Base-by-base conservation (phyloP, 2,888 invertebrate genomes). In the Xanthia icteritia region DNA sequence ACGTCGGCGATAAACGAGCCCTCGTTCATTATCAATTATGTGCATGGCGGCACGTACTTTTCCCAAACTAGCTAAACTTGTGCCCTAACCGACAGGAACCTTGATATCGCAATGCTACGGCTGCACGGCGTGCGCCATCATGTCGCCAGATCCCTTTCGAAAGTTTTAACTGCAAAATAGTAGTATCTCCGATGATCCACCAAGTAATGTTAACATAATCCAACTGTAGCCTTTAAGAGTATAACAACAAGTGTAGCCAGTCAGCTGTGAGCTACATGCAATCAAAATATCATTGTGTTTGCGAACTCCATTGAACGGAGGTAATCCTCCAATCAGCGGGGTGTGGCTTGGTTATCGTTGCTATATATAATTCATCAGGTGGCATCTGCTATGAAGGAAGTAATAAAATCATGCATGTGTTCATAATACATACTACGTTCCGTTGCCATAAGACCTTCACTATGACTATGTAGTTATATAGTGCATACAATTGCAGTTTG, bases 1-100 rank as follows among this genome's bases (percentile, higher is more conserved):
- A 96, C 96, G 96, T 92, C 92, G 93, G 92, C 95, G 96, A 96
- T 95, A 95, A 95, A 94, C 92, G 93, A 92, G 93, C 94, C 94
- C 94, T 94, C 92, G 93, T 94, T 93, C 93, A 95, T 94, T 95
- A 95, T 96, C 95, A 96, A 93, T 94, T 93, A 93, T 92, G 92
- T 93, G 90, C 80, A 87, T 81, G 68, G 71, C 73, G 69, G 66
- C 82, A 81, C 77, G 83, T 85, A 76, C 56, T 75, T 79, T 87
- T 76, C 70, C 80, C 58, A 76, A 77, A 76, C 76, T 76, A 81
- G 73, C 73, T 83, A 81, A 84, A 82, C 72, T 79, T 81, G 64
- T 82, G 86, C 76, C 73, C 75, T 81, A 71, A 48, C 45, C 60
- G 54, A 63, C 73, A 13, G 36, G 27, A 69, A 76, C 84, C 85